A percentile compares a stretch with the other conserved stretches of the same genome.
These are phyloP conservation scores for Thalassarche chlororhynchos DNA, from an alignment of 2,113 vertebrate genomes.

Conservation along the genomic window DNA sequence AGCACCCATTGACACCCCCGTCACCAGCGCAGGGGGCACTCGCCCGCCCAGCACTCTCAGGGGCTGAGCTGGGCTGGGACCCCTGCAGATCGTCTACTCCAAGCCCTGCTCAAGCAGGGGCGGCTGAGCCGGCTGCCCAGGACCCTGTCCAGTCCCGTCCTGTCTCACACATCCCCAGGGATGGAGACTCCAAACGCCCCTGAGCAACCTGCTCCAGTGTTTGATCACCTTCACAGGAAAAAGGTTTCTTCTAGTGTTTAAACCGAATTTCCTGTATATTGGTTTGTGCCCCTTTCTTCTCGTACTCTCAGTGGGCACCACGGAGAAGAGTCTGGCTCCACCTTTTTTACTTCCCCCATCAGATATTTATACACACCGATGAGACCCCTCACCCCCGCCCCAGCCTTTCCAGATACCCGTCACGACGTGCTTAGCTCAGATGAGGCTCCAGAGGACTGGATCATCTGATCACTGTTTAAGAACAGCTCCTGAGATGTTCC, in stretches of 20 bases:
- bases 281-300: not conserved
- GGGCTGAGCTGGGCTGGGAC: not conserved
- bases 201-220: not conserved
- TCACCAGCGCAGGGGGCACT: too few species aligned
- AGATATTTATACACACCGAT: too few species aligned
- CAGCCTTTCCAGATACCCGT: not conserved
- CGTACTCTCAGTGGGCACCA: too few species aligned
- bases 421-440: not conserved
- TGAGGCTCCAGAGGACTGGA: not conserved
- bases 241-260: not conserved
- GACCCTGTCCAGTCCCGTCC: rapidly evolving
- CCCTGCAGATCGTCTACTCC: not conserved
- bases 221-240: not conserved
- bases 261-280: not conserved
- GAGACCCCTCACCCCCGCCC: not conserved
- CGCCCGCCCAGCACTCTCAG: not conserved
- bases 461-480: not conserved
- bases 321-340: not conserved
- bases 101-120: not conserved
- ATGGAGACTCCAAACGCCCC: not conserved
- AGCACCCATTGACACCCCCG: too few species aligned
- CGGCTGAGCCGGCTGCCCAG: not conserved
- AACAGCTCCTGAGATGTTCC: not conserved
- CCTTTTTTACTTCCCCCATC: not conserved
- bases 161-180: not conserved